These are phyloP conservation scores for Epicampocera succincta DNA, from an alignment of 2,888 invertebrate species.

Conservation along the genomic window DNA sequence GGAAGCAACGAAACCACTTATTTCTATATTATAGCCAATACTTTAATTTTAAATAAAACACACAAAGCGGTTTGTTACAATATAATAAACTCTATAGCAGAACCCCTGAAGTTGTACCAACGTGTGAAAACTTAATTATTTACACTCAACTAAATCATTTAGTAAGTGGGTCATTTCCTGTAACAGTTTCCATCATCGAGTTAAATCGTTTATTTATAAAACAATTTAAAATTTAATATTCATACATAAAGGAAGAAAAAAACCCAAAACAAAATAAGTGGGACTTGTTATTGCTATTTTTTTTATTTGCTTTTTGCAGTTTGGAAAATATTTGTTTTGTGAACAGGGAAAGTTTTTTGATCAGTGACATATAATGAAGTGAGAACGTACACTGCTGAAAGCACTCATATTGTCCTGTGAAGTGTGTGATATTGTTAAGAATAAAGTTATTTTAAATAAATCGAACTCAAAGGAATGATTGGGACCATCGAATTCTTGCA, in stretches of 20 bases:
- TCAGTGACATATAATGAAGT: conserved; percentile 19
- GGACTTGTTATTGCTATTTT: not conserved
- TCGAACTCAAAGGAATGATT: no score
- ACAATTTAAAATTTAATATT: not conserved
- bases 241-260: not conserved
- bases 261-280: not conserved
- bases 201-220: conserved; percentile 20
- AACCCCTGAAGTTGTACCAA: conserved; percentile 3
- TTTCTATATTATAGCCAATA: no score
- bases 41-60: no score
- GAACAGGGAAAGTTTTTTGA: conserved; percentile 16
- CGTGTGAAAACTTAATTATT: conserved; percentile 38
- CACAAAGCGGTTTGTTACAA: no score
- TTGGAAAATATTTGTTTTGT: not conserved
- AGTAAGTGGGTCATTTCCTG: conserved; percentile 57
- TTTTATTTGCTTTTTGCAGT: not conserved
- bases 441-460: no score
- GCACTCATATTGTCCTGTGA: no score
- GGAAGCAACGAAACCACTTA: no score
- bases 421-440: not conserved
- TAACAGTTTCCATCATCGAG: conserved; percentile 12
- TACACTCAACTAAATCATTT: conserved; percentile 43
- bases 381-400: conserved; percentile 18
- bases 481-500: no score
- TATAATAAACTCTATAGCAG: no score